Base-by-base conservation (phyloP, 1,140 invertebrate genomes). In the Bicyclus anynana region DNA sequence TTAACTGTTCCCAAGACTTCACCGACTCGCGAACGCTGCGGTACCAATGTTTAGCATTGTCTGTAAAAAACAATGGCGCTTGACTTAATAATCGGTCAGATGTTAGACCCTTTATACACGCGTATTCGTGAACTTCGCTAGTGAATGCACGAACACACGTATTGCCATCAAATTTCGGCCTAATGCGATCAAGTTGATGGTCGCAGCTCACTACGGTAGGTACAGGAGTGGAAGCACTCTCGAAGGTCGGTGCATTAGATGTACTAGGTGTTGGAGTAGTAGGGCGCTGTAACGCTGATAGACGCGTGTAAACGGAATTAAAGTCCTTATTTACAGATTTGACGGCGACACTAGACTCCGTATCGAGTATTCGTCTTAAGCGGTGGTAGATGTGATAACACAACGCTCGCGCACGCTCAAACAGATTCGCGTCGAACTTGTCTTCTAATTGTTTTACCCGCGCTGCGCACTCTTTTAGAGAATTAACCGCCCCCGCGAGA, bases 21-120 rank as follows among this genome's bases (percentile, higher is more conserved):
- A 76, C 35, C n/a, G 35, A 2, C 9, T 50, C 29, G 17, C 58
- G 37, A 14, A 72, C 33, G 16, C 53, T 55, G 6, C 66, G 18
- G 38, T 53, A 75, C 72, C 72, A 78, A 27, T 70, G 62, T 1
- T 75, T 37, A 14, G 75, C 75, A 55, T 66, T 64, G 14, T 61
- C 74, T 0, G 53, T 49, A 54, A 78, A 77, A 26, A 80, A 67
- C 33, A 77, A 69, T 2, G 65, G 65, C 7, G 58, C 61, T 42
- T 59, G 63, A 1, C 53, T 53, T 9, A 72, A 29, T 12, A 69
- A n/a, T 46, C 66, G 65, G 7, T 38, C 23, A 10, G 53, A 17
- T 12, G 53, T 5, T 6, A 74, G 66, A 49, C 63, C 53, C 29
- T 58, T 51, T 9, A 68, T 57, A 7, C 17, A 6, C 18, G 51